Evolutionary conservation across 2,888 invertebrate species (phyloP), one percentile per base, ranked within the genome.

Genomic region (Caenorhabditis becei): DNA sequence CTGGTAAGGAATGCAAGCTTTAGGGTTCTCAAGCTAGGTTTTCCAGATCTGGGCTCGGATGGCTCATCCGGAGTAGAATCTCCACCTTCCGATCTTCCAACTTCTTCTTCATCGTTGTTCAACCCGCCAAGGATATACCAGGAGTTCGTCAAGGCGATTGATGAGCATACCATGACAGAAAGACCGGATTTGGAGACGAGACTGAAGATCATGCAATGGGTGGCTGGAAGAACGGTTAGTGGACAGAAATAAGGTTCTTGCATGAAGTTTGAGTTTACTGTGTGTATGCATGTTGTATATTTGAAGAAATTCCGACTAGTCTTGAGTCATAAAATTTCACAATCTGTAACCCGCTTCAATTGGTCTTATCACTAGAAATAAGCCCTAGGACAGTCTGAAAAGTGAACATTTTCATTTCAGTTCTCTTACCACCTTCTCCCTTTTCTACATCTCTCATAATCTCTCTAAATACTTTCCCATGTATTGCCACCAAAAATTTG

Each of bases 141-240:
- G 18, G 83, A 83, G 18, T 85, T 85, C 56, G 79, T 85, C 10
- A 85, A 84, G 61, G 88, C 88, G 4, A 84, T 88, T 24, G 88
- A 88, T 16, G 83, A 84, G 65, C 81, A 86, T 16, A 61, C 83
- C 41, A 81, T 86, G 44, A 63, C 74, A 10, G 86, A 87, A 20
- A 59, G 72, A 8, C 88, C 88, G 14, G 84, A 87, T 66, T 75
- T 84, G 18, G 82, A 86, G 51, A 85, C 87, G 8, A 67, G 83
- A 1, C 71, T 87, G 35, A 88, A 88, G 75, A 88, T 88, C 10
- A 78, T 88, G 77, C 75, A 84, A 35, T 88, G 88, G 88, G 82
- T 88, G 26, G 67, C 82, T n/a, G 85, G 86, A 24, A 72, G 72
- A 56, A 77, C 77, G 53, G 81, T 81, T 54, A 69, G 77, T 78